Evolutionary conservation across 1,140 invertebrate species (phyloP).

Genomic region (Bombus consobrinus): DNA sequence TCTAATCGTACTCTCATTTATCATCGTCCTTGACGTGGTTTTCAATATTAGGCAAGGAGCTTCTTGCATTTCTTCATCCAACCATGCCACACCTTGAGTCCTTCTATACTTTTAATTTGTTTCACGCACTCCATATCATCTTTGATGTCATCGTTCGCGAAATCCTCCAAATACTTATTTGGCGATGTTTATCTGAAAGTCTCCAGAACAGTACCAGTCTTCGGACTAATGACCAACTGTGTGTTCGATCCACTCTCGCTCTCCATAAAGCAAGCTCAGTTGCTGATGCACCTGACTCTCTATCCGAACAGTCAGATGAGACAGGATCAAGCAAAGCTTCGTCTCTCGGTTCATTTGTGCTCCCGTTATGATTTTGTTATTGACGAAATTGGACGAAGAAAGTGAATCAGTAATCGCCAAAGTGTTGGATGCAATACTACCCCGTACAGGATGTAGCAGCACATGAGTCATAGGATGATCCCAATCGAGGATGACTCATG

Average conservation of each 20-base stretch:
- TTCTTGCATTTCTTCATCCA: conserved; percentile 87
- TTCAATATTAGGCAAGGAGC: not conserved
- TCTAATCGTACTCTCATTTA: not conserved
- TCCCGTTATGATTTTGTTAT: not conserved
- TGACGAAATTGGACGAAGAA: too few relatives aligned
- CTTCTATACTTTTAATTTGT: conserved; percentile 85
- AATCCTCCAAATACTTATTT: conserved; percentile 88
- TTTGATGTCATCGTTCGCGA: conserved; percentile 86
- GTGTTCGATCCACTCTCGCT: conserved; percentile 87
- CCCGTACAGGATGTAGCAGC: not conserved
- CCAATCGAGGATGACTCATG: too few relatives aligned
- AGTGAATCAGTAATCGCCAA: too few relatives aligned
- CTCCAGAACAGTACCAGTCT: conserved; percentile 86
- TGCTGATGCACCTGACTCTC: conserved; percentile 60
- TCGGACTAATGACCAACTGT: conserved; percentile 85
- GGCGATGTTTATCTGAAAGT: conserved; percentile 89
- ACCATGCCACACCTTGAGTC: conserved; percentile 88
- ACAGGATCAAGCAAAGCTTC: conserved; percentile 14
- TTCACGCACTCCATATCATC: conserved; percentile 88
- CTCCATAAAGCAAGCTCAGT: conserved; percentile 88
- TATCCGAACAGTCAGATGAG: not conserved
- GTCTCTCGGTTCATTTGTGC: not conserved
- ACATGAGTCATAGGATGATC: too few relatives aligned
- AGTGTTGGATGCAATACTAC: not conserved
- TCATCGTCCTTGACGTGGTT: not conserved